Base-by-base conservation (phyloP, 2,888 invertebrate species). In the Folsomia candida region DNA sequence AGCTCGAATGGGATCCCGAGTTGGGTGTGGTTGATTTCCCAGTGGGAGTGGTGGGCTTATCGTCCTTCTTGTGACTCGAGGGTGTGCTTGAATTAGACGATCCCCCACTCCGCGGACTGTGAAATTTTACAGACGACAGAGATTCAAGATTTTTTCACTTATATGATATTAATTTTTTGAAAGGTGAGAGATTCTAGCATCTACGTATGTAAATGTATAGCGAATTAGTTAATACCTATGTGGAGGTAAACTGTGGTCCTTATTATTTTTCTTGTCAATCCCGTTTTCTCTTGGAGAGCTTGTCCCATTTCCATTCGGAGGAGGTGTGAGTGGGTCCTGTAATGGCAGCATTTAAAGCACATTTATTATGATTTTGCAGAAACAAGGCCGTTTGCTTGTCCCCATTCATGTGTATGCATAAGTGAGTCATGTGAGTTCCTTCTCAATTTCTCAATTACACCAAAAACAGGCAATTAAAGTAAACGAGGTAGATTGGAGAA, bases 11-110 rank as follows among this genome's bases (percentile, higher is more conserved):
- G 69, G 88, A 37, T 37, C 37, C 37, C 4, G 37, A 88, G 22
- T 93, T 94, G 2, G 94, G 94, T 51, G 94, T 94, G 73, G 92
- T 91, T 4, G 93, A 90, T 85, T 94, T 95, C 18, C 93, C 91
- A 80, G 94, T 93, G 3, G 94, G 94, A 28, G 95, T 94, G 75
- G 91, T 89, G 11, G 94, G 92, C 83, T 94, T 94, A 81, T 94
- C 94, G 83, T 91, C 91, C 83, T 91, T 85, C 83, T 92, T 92
- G 83, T 92, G 92, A 76, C 91, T 91, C 71, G 93, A 93, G 1
- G 93, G 92, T 37, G 93, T 93, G 80, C 92, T 92, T n/a, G 92
- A 92, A 83, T 93, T 93, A 81, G 93, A 93, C 72, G 93, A 93
- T 51, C 92, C 92, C 61, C 93, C 93, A 79, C 93, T 93, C 81